A percentile compares a stretch with the other conserved stretches of the same genome.
Conservation (phyloP, 2,888 invertebrate genomes). For the Ceriagrion tenellum region DNA sequence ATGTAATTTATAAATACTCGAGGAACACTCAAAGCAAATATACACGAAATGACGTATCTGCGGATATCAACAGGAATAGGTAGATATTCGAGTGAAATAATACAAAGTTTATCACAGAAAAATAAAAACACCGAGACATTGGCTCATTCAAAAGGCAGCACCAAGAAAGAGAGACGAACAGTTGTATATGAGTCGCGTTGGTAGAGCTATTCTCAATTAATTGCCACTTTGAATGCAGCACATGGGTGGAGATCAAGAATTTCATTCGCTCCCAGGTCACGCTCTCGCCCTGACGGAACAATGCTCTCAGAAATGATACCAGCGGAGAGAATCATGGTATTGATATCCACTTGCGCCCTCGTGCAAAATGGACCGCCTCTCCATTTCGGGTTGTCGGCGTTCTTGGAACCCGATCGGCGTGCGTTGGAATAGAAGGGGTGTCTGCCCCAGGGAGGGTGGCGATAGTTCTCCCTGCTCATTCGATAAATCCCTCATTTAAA, state of each 20-base stretch:
- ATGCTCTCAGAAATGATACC: not conserved
- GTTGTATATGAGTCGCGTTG: no score
- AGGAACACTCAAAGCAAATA: no score
- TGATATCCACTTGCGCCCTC: not conserved
- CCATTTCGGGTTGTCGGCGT: not conserved
- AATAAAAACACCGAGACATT: no score
- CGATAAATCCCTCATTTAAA: not conserved
- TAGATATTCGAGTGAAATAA: no score
- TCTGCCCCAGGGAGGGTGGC: no score
- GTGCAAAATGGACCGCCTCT: not conserved
- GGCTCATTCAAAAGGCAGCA: no score
- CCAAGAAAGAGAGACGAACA: not conserved
- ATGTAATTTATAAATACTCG: no score
- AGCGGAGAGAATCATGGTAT: not conserved
- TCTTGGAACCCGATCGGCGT: not conserved
- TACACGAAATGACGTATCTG: no score
- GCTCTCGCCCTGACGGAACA: not conserved
- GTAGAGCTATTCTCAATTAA: not conserved
- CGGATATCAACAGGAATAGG: no score
- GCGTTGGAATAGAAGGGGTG: no score
- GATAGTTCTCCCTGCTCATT: no score
- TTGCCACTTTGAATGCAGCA: not conserved
- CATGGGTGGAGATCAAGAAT: not conserved
- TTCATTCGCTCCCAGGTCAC: not conserved
- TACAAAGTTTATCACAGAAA: no score